Base-by-base conservation (phyloP, 2,797 vertebrate genomes). In the Poeciliopsis paucimaculata region DNA sequence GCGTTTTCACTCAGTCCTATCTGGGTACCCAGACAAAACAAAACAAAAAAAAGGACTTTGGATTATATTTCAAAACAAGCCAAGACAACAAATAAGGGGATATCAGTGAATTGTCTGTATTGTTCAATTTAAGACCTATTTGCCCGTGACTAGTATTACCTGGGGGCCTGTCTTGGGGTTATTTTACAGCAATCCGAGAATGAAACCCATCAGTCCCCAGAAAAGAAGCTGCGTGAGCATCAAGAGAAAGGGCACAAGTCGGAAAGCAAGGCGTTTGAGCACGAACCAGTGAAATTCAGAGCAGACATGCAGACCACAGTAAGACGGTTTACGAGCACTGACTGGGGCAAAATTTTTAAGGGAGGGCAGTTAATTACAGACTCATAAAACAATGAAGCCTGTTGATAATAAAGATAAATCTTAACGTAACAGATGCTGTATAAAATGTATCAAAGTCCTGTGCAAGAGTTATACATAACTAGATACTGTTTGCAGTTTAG, bases 61-160 rank as follows among this genome's bases (percentile, higher is more conserved):
- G n/a, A 31, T 64, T 76, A 60, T 62, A 11, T 76, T 76, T 64
- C 43, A 76, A 23, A 34, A 62, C 43, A 39, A 75, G 55, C 62
- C 41, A 64, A 47, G 74, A 64, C 43, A 76, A 64, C 43, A 26
- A 55, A 28, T 45, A 62, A 60, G 31, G 11, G 11, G 11, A 76
- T 64, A 46, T 64, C 49, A 20, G 23, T 62, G 73, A 46, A 46
- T 76, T 76, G 18, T 41, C 57, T 76, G 16, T 43, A 41, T 62
- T 76, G 74, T 75, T 28, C 74, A 76, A 76, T 76, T 64, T 64
- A 64, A 62, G 43, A 15, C 16, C 57, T 64, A 36, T 76, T 76
- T 62, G 55, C 41, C 45, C 23, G 18, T 31, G 43, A 75, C 55
- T 75, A 62, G 73, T 75, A 62, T 60, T 75, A 76, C 57, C 43